A percentile compares a stretch with the other conserved stretches of the same genome.
These are phyloP conservation scores for Babyrousa celebensis DNA, from an alignment of 2,797 vertebrate genomes.

Conservation along the genomic window DNA sequence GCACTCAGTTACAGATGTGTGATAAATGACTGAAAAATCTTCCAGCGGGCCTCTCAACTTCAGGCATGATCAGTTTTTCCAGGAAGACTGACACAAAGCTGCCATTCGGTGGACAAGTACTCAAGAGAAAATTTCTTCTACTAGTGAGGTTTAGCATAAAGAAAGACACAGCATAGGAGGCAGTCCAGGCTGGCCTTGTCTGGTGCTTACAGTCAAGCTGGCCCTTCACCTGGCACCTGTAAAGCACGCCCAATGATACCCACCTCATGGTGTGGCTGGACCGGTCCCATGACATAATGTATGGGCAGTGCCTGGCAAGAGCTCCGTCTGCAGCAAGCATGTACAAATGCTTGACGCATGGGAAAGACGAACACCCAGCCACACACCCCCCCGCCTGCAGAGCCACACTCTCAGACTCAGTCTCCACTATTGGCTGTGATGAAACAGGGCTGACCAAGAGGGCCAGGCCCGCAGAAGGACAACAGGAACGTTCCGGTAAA, in stretches of 20 bases:
- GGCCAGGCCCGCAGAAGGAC: background rate
- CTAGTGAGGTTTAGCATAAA: background rate
- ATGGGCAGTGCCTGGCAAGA: background rate
- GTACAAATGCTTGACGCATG: background rate
- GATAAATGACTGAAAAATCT: background rate
- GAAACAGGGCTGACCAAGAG: background rate
- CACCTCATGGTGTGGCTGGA: fast-evolving
- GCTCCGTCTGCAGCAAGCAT: background rate
- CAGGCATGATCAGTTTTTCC: background rate
- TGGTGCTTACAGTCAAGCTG: background rate
- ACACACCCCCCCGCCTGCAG: background rate
- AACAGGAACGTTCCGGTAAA: background rate
- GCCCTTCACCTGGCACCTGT: background rate
- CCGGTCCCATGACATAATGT: background rate
- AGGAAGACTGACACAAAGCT: background rate
- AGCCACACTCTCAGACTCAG: background rate
- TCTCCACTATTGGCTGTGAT: background rate
- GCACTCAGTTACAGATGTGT: background rate
- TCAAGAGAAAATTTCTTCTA: background rate
- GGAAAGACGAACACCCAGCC: background rate
- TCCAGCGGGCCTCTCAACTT: background rate
- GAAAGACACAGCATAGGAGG: background rate
- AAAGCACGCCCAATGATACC: background rate
- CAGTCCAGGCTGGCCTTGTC: background rate
- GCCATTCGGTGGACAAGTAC: no score